Percentiles rank a stretch among this genome's conserved stretches.
Evolutionary conservation across 2,888 invertebrate species (phyloP).

Genomic region (Caenorhabditis imperialis): DNA sequence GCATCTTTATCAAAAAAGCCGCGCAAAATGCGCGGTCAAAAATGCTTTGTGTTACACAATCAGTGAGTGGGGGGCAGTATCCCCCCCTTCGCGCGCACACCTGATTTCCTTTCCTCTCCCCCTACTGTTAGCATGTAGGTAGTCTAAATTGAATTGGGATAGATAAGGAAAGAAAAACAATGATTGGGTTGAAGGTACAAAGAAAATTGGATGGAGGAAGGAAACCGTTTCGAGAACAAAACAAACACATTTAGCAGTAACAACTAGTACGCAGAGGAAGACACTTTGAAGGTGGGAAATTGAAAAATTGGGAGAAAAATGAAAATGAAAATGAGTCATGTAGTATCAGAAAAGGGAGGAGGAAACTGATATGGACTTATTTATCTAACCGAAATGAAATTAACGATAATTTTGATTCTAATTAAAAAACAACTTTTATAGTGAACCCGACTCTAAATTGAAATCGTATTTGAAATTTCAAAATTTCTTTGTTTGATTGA

Average conservation of each 20-base stretch:
- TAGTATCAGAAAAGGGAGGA: slow-evolving; percentile 14
- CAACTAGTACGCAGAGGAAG: background rate
- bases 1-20: too few relatives aligned
- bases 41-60: slow-evolving; percentile 49
- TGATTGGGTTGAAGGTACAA: slow-evolving; percentile 2
- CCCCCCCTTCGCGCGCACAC: slow-evolving; percentile 36
- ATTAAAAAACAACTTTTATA: too few relatives aligned
- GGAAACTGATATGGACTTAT: slow-evolving; percentile 1
- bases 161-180: background rate
- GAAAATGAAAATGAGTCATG: slow-evolving; percentile 17
- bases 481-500: slow-evolving; percentile 30
- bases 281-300: slow-evolving; percentile 2
- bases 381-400: background rate
- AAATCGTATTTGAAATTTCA: background rate
- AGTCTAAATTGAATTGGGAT: too few relatives aligned
- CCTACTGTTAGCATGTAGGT: background rate
- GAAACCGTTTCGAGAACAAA: slow-evolving; percentile 44
- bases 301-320: background rate
- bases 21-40: slow-evolving; percentile 24
- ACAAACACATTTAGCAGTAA: slow-evolving; percentile 20
- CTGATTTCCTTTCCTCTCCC: slow-evolving; percentile 25
- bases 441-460: too few relatives aligned
- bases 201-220: slow-evolving; percentile 1
- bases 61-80: slow-evolving; percentile 29
- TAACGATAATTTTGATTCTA: too few relatives aligned